Evolutionary conservation across 2,113 vertebrate genomes (phyloP).

Genomic region (Sylvilagus bachmani): DNA sequence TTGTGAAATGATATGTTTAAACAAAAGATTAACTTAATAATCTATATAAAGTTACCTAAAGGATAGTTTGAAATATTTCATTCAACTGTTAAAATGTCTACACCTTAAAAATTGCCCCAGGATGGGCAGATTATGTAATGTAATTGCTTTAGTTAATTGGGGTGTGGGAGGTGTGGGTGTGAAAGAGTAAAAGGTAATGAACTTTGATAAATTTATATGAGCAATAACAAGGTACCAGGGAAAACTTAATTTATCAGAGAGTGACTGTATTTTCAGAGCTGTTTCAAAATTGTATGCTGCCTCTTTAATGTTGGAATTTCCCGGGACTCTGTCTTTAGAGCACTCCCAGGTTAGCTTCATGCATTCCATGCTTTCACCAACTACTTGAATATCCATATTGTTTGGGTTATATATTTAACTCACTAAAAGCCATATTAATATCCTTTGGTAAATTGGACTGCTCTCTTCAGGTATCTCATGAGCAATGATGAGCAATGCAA

Average conservation of each 20-base stretch:
- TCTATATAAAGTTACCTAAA: slow-evolving; percentile 53
- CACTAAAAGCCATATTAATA: slow-evolving; percentile 21
- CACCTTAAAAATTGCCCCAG: slow-evolving; percentile 70
- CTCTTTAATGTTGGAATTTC: slow-evolving; percentile 65
- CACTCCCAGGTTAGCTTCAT: slow-evolving; percentile 48
- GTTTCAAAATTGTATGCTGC: slow-evolving; percentile 40
- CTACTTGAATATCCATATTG: neutral
- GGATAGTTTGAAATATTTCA: slow-evolving; percentile 64
- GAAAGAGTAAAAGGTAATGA: slow-evolving; percentile 83
- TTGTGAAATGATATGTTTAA: slow-evolving; percentile 61
- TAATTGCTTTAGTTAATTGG: slow-evolving; percentile 82
- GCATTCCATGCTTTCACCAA: slow-evolving; percentile 25
- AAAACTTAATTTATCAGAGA: slow-evolving; percentile 68
- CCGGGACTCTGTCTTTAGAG: slow-evolving; percentile 32
- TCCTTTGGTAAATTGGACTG: neutral
- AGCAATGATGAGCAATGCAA: slow-evolving; percentile 21
- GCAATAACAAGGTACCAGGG: slow-evolving; percentile 64
- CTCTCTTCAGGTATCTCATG: neutral
- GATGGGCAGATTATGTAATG: slow-evolving; percentile 80
- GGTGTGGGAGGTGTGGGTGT: slow-evolving; percentile 81
- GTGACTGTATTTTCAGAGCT: slow-evolving; percentile 35
- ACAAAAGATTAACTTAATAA: slow-evolving; percentile 42
- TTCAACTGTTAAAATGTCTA: slow-evolving; percentile 68
- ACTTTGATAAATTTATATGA: slow-evolving; percentile 80
- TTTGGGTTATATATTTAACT: slow-evolving; percentile 4